Conservation (phyloP, 2,113 vertebrate species). For the Nestor notabilis region DNA sequence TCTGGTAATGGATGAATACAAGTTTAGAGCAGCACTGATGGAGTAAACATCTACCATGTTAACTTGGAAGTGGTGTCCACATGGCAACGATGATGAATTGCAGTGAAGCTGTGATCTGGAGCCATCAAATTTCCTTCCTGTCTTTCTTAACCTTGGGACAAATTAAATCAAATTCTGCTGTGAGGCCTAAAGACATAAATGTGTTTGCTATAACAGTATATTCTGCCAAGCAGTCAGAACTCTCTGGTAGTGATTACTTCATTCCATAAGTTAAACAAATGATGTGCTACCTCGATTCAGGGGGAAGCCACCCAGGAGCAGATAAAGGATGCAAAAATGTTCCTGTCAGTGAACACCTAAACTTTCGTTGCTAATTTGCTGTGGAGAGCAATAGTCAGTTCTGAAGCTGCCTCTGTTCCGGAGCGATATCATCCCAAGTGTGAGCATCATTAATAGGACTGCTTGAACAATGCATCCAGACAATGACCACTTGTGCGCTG, state of each 20-base stretch:
- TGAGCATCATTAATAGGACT: neutral
- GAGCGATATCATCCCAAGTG: neutral
- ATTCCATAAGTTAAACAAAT: conserved; percentile 77
- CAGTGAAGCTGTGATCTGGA: conserved; percentile 25
- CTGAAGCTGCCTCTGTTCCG: neutral
- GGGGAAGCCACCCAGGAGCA: conserved; percentile 58
- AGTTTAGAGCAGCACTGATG: conserved; percentile 14
- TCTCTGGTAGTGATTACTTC: conserved; percentile 75
- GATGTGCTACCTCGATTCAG: conserved; percentile 69
- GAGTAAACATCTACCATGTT: neutral
- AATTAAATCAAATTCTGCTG: conserved; percentile 75
- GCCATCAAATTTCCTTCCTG: conserved; percentile 38
- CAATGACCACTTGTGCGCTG: neutral
- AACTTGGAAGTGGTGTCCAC: neutral
- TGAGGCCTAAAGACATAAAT: conserved; percentile 70
- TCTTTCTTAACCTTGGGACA: conserved; percentile 77
- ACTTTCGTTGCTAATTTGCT: conserved; percentile 33
- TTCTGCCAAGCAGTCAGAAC: conserved; percentile 66
- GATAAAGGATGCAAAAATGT: neutral
- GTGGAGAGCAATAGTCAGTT: neutral
- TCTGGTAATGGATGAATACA: neutral
- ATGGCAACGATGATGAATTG: conserved; percentile 44
- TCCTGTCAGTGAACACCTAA: conserved; percentile 30
- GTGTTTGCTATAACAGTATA: conserved; percentile 67
- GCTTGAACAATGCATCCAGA: neutral